A percentile compares a stretch with the other conserved stretches of the same genome.
Conservation (phyloP, 2,888 invertebrate genomes). For the Caenorhabditis sp. region DNA sequence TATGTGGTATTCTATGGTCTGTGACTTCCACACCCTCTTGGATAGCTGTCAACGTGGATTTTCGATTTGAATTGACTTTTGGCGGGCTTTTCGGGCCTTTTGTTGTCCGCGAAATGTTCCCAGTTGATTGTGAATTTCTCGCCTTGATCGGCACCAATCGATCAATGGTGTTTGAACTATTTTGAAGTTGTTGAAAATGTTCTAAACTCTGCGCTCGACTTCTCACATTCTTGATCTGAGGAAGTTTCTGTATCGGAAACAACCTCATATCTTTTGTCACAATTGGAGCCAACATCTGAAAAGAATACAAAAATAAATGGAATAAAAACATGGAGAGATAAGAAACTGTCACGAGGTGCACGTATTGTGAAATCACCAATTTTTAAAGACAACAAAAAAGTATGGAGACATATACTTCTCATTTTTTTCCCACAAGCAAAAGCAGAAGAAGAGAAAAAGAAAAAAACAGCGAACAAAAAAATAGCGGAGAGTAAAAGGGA, state of each 20-base stretch:
- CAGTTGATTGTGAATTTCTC: slow-evolving; percentile 44
- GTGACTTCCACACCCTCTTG: slow-evolving; percentile 60
- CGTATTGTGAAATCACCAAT: not conserved
- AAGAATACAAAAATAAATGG: not conserved
- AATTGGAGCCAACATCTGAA: slow-evolving; percentile 61
- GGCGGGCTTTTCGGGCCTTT: slow-evolving; percentile 38
- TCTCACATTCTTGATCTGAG: slow-evolving; percentile 60
- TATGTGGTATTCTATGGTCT: slow-evolving; percentile 17
- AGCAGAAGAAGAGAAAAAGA: not conserved
- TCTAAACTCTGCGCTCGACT: slow-evolving; percentile 61
- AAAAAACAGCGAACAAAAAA: slow-evolving; percentile 3
- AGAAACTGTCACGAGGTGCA: no score
- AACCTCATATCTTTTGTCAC: slow-evolving; percentile 64
- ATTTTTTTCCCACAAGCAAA: not conserved
- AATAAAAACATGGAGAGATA: slow-evolving; percentile 2
- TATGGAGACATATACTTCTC: not conserved
- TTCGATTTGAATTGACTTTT: slow-evolving; percentile 41
- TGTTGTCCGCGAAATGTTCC: slow-evolving; percentile 44
- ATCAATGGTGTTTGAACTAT: slow-evolving; percentile 24
- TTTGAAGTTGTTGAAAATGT: slow-evolving; percentile 50
- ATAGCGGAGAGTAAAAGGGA: not conserved
- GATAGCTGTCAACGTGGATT: slow-evolving; percentile 54
- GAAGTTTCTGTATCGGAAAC: slow-evolving; percentile 55
- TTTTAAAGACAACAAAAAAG: not conserved
- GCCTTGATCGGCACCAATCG: slow-evolving; percentile 42